These are phyloP conservation scores for Caenorhabditis sp. DNA, from an alignment of 2,888 invertebrate genomes.

Conservation along the genomic window DNA sequence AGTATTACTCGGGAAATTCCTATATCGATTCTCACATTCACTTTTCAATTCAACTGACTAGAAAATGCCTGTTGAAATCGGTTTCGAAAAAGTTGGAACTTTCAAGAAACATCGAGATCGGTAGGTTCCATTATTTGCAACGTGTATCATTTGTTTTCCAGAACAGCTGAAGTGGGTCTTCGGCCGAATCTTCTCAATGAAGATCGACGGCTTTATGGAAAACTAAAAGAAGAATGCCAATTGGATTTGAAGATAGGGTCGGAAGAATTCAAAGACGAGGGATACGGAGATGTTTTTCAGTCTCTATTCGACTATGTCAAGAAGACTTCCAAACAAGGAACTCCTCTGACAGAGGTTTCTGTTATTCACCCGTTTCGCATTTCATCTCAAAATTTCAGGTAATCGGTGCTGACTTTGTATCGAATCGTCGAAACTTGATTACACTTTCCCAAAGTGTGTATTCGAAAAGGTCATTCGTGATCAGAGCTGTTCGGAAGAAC, in stretches of 20 bases:
- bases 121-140: not conserved
- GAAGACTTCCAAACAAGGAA: conserved; percentile 2
- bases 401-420: conserved; percentile 8
- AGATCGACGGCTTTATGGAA: not conserved
- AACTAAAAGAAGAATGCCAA: not conserved
- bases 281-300: not conserved
- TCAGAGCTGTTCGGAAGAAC: conserved; percentile 6
- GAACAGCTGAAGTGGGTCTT: not conserved
- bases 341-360: not conserved
- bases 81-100: not conserved
- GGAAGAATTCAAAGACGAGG: not conserved
- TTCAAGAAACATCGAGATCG: not conserved
- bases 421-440: conserved; percentile 1
- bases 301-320: conserved; percentile 15
- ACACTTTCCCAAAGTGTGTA: not conserved
- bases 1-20: not conserved
- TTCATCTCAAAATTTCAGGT: not conserved
- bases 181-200: not conserved
- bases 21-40: not conserved
- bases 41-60: not conserved
- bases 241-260: not conserved
- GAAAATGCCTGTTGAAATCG: not conserved
- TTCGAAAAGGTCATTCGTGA: not conserved
- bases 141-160: not conserved
- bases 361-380: not conserved